Evolutionary conservation across 2,888 invertebrate species (phyloP), one percentile per base, ranked within the genome.

Genomic region (Onthophagus sagittarius): DNA sequence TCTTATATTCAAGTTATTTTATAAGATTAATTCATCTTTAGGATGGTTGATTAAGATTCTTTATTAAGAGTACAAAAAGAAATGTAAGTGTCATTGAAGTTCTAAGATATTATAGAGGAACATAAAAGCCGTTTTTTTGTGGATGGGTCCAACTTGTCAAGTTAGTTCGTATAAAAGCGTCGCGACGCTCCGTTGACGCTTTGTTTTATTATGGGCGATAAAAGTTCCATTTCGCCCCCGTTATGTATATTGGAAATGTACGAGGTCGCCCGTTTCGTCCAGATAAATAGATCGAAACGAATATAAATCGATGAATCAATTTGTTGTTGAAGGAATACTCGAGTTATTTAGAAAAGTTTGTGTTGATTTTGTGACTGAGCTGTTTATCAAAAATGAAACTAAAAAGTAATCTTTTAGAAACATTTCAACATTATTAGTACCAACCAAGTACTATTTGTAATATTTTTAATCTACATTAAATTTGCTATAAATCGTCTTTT

Each of bases 231-330:
- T 71, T 75, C 23, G 23, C 23, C 75, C 72, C 76, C 76, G 78
- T 77, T 78, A 78, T 76, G 76, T 79, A 78, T 79, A 79, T 78
- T 77, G 77, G 75, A 79, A 77, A 79, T 78, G 77, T 80, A 80
- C 78, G 79, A 79, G 79, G 79, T 80, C 78, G 75, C 13, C 64
- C 7, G 74, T 77, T 77, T 77, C 79, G 77, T 76, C 78, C 78
- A 77, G 77, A 79, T 78, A 76, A 77, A 77, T 77, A 75, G 75
- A 78, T 23, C 31, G 75, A 72, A 73, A 31, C 9, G 39, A 53
- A 53, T 53, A 53, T 53, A 53, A 53, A 53, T 53, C 39, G 7
- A 53, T 11, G 11, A 53, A 53, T 53, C 39, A 53, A 53, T 53
- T 53, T 53, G 23, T 23, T 23, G 3, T 23, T 23, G 23, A 23